A percentile compares a stretch with the other conserved stretches of the same genome.
Evolutionary conservation across 1,140 invertebrate species (phyloP).

Genomic region (Leptestheria dahalacensis): DNA sequence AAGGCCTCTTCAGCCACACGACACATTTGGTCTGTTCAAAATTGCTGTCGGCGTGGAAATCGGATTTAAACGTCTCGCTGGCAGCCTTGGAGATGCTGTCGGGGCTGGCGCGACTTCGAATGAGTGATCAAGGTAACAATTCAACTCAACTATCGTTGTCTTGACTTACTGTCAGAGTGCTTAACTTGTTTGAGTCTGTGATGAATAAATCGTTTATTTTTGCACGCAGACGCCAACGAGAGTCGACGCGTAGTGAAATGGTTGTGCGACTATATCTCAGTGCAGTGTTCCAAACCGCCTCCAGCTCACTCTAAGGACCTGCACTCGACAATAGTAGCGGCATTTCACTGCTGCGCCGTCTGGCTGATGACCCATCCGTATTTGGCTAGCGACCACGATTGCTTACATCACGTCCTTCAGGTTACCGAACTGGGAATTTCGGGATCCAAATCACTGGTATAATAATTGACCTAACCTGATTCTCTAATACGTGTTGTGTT

Average conservation of each 20-base stretch:
- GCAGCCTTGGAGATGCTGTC: slow-evolving; percentile 82
- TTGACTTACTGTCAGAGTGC: too few species aligned
- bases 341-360: slow-evolving; percentile 74
- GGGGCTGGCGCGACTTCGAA: slow-evolving; percentile 69
- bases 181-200: slow-evolving; percentile 4
- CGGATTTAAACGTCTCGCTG: slow-evolving; percentile 83
- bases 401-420: slow-evolving; percentile 80
- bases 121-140: slow-evolving; percentile 58
- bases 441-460: slow-evolving; percentile 65
- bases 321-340: slow-evolving; percentile 92
- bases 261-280: slow-evolving; percentile 93
- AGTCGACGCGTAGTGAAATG: slow-evolving; percentile 89
- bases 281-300: slow-evolving; percentile 81
- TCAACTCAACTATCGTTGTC: too few species aligned
- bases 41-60: slow-evolving; percentile 88
- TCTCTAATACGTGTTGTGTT: too few species aligned
- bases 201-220: slow-evolving; percentile 3
- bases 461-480: too few species aligned
- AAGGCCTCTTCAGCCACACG: slow-evolving; percentile 73
- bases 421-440: slow-evolving; percentile 95
- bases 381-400: slow-evolving; percentile 78
- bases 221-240: slow-evolving; percentile 53
- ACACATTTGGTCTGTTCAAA: slow-evolving; percentile 87
- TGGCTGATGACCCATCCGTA: slow-evolving; percentile 83
- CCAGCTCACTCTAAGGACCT: slow-evolving; percentile 92